These are phyloP conservation scores for Melieria omissa DNA, from an alignment of 2,888 invertebrate genomes.

Conservation along the genomic window DNA sequence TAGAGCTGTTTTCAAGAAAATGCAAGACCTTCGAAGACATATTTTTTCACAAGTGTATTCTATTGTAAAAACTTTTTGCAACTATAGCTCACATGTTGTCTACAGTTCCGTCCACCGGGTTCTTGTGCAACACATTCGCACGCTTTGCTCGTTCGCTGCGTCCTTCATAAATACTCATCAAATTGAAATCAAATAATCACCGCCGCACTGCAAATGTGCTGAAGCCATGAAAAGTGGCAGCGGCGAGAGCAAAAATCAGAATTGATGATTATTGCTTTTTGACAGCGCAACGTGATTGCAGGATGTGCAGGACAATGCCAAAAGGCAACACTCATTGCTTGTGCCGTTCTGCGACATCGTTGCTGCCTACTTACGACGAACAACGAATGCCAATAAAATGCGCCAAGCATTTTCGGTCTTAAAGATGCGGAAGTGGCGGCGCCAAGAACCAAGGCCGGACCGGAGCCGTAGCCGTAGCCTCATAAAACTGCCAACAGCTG, in stretches of 20 bases:
- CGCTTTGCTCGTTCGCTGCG: too few species aligned
- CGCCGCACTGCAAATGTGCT: constrained; percentile 24
- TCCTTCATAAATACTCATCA: constrained; percentile 61
- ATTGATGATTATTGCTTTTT: constrained; percentile 67
- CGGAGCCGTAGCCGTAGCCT: neutral
- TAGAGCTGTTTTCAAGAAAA: too few species aligned
- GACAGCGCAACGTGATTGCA: constrained; percentile 55
- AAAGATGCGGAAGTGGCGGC: too few species aligned
- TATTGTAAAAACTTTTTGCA: too few species aligned
- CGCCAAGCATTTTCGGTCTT: too few species aligned
- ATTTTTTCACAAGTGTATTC: too few species aligned
- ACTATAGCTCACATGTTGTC: too few species aligned
- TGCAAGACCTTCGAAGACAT: too few species aligned
- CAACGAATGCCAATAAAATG: too few species aligned
- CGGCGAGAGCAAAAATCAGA: constrained; percentile 59
- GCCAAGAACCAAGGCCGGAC: too few species aligned
- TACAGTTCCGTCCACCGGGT: too few species aligned
- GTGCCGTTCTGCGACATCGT: neutral
- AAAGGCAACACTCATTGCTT: neutral
- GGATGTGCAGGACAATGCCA: neutral
- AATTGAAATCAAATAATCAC: constrained; percentile 57
- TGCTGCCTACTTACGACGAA: too few species aligned
- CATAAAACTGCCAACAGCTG: constrained; percentile 53
- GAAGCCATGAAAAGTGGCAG: constrained; percentile 14
- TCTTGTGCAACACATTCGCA: neutral